Conservation (phyloP, 2,797 vertebrate genomes). For the Pangasius larnaudii region DNA sequence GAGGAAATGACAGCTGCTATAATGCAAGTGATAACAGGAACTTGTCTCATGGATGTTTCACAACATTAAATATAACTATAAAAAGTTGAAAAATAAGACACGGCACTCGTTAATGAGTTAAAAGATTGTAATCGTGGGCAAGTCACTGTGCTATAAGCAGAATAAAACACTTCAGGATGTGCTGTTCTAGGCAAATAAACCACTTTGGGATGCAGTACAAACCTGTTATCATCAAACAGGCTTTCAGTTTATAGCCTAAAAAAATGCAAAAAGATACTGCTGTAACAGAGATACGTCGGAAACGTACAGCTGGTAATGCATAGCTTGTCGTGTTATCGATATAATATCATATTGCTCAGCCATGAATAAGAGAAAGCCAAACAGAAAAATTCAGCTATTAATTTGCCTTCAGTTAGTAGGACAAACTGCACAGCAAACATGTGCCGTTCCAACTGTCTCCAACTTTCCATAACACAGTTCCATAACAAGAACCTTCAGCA, state of each 20-base stretch:
- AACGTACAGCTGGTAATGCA: not conserved
- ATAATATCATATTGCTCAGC: not conserved
- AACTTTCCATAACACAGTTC: not conserved
- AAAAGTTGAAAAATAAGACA: not conserved
- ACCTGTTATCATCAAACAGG: not conserved
- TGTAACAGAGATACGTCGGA: not conserved
- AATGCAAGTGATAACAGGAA: not conserved
- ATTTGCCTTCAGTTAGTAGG: not conserved
- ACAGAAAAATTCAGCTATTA: not conserved
- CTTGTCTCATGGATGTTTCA: not conserved
- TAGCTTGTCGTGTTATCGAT: not conserved
- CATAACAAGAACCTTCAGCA: not conserved
- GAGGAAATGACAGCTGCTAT: not conserved
- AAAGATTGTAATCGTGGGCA: not conserved
- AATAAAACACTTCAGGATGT: not conserved
- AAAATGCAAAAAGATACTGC: not conserved
- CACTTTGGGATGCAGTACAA: not conserved
- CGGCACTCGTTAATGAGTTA: not conserved
- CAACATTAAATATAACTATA: too few species aligned
- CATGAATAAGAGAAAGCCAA: not conserved
- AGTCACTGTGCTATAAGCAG: not conserved
- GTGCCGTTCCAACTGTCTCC: not conserved
- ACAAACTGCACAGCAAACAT: not conserved
- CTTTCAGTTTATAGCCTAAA: not conserved
- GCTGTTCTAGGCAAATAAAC: not conserved